Evolutionary conservation across 2,888 invertebrate genomes (phyloP).

Genomic region (Incurvaria masculella): DNA sequence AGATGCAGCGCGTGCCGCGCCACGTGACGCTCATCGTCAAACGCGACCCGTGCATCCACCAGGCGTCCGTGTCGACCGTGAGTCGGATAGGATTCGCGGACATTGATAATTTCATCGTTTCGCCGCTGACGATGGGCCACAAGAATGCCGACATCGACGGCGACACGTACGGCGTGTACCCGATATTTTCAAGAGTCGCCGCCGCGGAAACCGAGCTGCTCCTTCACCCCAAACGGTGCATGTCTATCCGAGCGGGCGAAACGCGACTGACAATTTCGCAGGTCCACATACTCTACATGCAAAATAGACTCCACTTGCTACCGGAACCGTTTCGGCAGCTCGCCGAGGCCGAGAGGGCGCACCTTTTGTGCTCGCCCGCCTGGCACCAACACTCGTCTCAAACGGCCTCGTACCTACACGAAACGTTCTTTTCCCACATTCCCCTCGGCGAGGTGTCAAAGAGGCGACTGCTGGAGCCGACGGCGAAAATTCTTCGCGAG

Average conservation of each 20-base stretch:
- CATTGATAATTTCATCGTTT: neutral
- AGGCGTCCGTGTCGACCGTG: neutral
- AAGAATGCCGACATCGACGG: conserved; percentile 3
- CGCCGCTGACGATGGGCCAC: conserved; percentile 1
- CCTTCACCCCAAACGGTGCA: neutral
- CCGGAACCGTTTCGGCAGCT: no score
- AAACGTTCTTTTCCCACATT: no score
- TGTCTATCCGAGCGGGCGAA: neutral
- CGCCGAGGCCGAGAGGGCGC: no score
- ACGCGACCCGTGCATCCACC: neutral
- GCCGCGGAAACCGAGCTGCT: neutral
- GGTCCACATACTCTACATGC: conserved; percentile 1
- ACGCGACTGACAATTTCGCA: conserved; percentile 1
- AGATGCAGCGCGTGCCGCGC: neutral
- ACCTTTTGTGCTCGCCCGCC: no score
- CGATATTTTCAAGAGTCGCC: neutral
- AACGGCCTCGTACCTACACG: no score
- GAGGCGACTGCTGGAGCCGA: neutral
- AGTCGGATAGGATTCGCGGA: neutral
- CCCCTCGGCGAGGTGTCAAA: no score
- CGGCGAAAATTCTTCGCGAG: neutral
- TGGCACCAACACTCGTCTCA: no score
- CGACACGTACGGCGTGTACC: conserved; percentile 1
- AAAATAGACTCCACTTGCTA: conserved; percentile 1
- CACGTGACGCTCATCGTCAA: conserved; percentile 1